Conservation (phyloP, 1,140 invertebrate species). For the Drosophila varians region DNA sequence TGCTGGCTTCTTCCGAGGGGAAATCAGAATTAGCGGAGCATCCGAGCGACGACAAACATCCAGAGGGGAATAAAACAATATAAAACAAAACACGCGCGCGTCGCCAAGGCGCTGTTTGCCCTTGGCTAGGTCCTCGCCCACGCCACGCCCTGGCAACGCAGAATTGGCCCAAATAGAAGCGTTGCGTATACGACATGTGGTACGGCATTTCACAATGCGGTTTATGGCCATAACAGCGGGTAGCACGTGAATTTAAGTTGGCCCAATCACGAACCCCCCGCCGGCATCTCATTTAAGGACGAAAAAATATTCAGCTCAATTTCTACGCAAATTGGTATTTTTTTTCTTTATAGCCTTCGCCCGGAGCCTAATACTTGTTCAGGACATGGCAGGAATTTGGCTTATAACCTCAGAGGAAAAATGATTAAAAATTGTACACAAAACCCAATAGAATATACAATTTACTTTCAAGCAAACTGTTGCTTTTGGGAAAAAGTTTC, state of each 20-base stretch:
- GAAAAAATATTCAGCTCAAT: conserved; percentile 30
- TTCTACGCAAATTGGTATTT: conserved; percentile 36
- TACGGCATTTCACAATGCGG: conserved; percentile 48
- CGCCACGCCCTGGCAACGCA: conserved; percentile 18
- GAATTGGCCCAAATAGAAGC: conserved; percentile 63
- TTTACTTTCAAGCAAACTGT: conserved; percentile 3
- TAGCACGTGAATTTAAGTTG: conserved; percentile 58
- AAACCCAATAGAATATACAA: neutral
- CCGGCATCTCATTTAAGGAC: conserved; percentile 9
- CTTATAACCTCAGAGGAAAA: too few species aligned
- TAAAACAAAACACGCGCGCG: conserved; percentile 63
- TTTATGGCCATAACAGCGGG: conserved; percentile 49
- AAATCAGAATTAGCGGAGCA: conserved; percentile 27
- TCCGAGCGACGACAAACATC: conserved; percentile 13
- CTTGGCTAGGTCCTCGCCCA: conserved; percentile 39
- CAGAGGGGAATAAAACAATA: conserved; percentile 51
- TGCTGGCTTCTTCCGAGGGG: neutral
- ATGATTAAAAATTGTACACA: too few species aligned
- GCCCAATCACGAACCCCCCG: conserved; percentile 50
- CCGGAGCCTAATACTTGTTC: too few species aligned
- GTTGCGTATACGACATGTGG: conserved; percentile 63
- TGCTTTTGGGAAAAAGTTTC: conserved; percentile 22
- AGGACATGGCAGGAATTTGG: too few species aligned
- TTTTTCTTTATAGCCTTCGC: conserved; percentile 30
- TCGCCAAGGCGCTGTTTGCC: conserved; percentile 66